These are phyloP conservation scores for Athetis lepigone DNA, from an alignment of 2,888 invertebrate species.

Conservation along the genomic window DNA sequence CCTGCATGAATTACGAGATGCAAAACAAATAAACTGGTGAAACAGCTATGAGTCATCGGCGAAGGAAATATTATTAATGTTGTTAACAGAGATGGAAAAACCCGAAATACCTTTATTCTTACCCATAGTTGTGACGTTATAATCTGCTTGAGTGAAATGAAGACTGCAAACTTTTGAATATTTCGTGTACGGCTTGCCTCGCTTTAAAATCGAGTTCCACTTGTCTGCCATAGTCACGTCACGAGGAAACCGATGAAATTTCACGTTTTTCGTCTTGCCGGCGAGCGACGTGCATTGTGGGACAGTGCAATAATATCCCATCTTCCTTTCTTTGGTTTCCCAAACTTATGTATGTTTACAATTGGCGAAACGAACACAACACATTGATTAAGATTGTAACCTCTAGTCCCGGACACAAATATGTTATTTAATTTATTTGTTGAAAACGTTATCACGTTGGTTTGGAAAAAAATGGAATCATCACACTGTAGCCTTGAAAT, in stretches of 20 bases:
- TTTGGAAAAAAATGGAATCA: conserved; percentile 86
- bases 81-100: conserved; percentile 78
- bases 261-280: conserved; percentile 90
- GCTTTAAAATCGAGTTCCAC: conserved; percentile 85
- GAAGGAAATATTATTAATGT: conserved; percentile 71
- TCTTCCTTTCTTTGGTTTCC: conserved; percentile 69
- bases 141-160: conserved; percentile 86
- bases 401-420: conserved; percentile 63
- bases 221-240: conserved; percentile 83
- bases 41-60: conserved; percentile 72
- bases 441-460: conserved; percentile 87
- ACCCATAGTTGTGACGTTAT: conserved; percentile 89
- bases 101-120: conserved; percentile 88
- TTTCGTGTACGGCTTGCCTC: conserved; percentile 88
- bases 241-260: conserved; percentile 88
- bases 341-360: conserved; percentile 60
- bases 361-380: conserved; percentile 63
- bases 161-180: conserved; percentile 89
- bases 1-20: conserved; percentile 25
- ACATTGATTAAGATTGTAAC: conserved; percentile 69
- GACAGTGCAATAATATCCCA: conserved; percentile 90
- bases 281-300: conserved; percentile 89
- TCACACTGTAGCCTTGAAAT: conserved; percentile 89
- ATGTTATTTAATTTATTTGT: conserved; percentile 77
- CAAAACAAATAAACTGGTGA: conserved; percentile 64